A percentile compares a stretch with the other conserved stretches of the same genome.
phyloP scores from a whole-genome alignment of 2,113 vertebrate species.

The Porphyrio hochstetteri region DNA sequence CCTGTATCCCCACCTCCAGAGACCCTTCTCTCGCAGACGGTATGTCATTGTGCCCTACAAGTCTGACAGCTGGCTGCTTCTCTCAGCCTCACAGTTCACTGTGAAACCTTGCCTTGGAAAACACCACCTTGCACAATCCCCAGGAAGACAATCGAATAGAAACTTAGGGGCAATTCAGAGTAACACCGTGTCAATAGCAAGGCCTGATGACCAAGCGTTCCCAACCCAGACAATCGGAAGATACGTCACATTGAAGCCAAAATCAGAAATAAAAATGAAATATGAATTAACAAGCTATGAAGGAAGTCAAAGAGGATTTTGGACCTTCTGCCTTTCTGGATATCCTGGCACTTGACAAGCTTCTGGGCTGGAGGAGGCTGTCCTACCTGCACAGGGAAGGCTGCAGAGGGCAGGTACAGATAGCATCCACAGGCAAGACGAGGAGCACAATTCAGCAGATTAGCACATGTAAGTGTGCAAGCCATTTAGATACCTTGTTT shows the following conservation, averaged over 20 bases:
- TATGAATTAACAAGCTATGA: neutral
- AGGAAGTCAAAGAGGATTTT: neutral
- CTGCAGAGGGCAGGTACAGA: neutral
- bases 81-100: neutral
- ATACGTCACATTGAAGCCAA: neutral
- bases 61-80: neutral
- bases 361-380: neutral
- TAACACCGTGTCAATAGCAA: neutral
- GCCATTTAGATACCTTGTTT: neutral
- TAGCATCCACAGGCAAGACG: accelerated
- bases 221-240: neutral
- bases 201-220: neutral
- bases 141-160: neutral
- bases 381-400: neutral
- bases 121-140: neutral
- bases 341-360: neutral
- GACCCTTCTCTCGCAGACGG: neutral
- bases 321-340: neutral
- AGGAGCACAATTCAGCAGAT: neutral
- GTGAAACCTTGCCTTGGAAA: neutral
- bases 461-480: neutral
- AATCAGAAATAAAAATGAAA: neutral
- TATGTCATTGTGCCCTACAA: accelerated
- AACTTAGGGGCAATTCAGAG: neutral
- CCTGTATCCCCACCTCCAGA: neutral